These are phyloP conservation scores for Chironomus tepperi DNA, from an alignment of 1,140 invertebrate genomes.

Conservation along the genomic window DNA sequence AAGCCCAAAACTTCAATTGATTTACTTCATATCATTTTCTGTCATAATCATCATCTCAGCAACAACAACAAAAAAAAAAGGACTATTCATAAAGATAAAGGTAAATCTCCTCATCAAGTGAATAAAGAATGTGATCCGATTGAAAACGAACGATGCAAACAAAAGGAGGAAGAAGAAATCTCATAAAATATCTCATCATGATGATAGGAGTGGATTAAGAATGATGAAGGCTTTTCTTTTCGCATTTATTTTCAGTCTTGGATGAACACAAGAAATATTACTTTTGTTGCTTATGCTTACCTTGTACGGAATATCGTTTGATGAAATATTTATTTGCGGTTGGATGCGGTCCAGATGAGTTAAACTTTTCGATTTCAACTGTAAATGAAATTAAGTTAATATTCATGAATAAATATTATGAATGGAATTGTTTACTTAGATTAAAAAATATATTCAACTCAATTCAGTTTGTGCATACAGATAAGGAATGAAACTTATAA, in stretches of 20 bases:
- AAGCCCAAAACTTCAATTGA: too few species aligned
- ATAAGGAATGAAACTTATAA: neutral
- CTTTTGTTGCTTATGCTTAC: neutral
- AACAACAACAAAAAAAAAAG: too few species aligned
- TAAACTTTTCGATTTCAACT: conserved; percentile 41
- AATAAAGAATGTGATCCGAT: neutral
- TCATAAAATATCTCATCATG: neutral
- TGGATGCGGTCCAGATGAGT: conserved; percentile 36
- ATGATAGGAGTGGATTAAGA: neutral
- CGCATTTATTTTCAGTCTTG: too few species aligned
- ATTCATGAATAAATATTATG: neutral
- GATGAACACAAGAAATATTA: neutral
- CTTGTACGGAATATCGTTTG: neutral
- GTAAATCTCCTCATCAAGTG: too few species aligned
- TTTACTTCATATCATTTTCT: too few species aligned
- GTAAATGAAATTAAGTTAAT: conserved; percentile 30
- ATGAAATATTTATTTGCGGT: conserved; percentile 18
- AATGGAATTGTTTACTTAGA: neutral
- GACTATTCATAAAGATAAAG: too few species aligned
- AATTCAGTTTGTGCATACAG: neutral
- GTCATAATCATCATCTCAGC: too few species aligned
- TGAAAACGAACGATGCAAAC: neutral
- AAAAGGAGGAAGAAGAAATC: neutral
- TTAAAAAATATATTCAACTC: neutral
- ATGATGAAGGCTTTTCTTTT: neutral